phyloP scores from a whole-genome alignment of 2,113 vertebrate species.

The Poeciliopsis prolifica region DNA sequence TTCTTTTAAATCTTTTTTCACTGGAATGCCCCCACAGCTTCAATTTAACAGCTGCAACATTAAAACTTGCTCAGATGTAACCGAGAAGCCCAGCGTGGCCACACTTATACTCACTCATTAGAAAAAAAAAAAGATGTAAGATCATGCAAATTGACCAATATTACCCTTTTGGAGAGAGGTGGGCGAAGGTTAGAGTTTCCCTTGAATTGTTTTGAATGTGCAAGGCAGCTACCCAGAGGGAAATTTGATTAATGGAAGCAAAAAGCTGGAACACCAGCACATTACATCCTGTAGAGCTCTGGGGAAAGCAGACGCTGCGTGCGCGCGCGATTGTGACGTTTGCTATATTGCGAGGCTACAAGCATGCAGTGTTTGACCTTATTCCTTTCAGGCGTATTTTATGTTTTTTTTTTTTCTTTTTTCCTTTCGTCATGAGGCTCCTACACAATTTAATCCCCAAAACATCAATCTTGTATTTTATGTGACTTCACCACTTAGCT shows the following conservation, averaged over 20 bases:
- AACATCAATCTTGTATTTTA: too few relatives aligned
- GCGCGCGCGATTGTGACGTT: too few relatives aligned
- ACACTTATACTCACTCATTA: not conserved
- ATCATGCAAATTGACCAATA: not conserved
- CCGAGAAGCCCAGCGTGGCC: slow-evolving; percentile 2
- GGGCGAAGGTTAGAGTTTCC: slow-evolving; percentile 10
- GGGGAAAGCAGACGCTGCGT: not conserved
- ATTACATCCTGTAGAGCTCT: slow-evolving; percentile 41
- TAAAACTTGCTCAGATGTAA: slow-evolving; percentile 17
- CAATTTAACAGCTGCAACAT: slow-evolving; percentile 14
- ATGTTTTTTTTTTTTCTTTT: too few relatives aligned
- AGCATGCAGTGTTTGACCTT: too few relatives aligned
- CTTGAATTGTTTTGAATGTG: slow-evolving; percentile 19
- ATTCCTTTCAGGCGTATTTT: too few relatives aligned
- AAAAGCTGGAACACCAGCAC: slow-evolving; percentile 39
- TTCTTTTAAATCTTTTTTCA: not conserved
- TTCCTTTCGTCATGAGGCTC: too few relatives aligned
- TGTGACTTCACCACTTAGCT: too few relatives aligned
- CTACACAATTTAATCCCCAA: too few relatives aligned
- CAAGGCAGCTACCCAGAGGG: slow-evolving; percentile 32
- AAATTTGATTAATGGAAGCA: slow-evolving; percentile 51
- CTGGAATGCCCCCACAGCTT: slow-evolving; percentile 3
- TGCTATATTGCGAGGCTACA: too few relatives aligned
- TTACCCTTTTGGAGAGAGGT: not conserved
- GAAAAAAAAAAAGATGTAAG: not conserved